Evolutionary conservation across 2,113 vertebrate genomes (phyloP).

Genomic region (Oryzias woworae): DNA sequence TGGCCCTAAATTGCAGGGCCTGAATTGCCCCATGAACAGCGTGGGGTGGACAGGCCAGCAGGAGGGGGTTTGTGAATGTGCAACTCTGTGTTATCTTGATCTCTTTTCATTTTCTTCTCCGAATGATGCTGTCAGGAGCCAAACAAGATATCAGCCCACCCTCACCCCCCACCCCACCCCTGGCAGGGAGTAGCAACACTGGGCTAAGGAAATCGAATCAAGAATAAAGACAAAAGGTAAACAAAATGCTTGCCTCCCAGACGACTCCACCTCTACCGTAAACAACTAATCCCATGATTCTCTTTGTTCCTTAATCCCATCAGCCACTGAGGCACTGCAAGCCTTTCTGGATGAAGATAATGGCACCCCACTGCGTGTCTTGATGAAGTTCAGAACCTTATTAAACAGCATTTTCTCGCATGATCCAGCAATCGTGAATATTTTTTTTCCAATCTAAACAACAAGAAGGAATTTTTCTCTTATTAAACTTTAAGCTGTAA

Average conservation of each 20-base stretch:
- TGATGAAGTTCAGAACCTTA: conserved; percentile 62
- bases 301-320: conserved; percentile 67
- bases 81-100: conserved; percentile 69
- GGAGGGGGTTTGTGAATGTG: conserved; percentile 60
- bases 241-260: conserved; percentile 66
- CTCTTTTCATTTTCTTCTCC: conserved; percentile 76
- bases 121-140: conserved; percentile 74
- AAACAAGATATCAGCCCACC: conserved; percentile 74
- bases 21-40: conserved; percentile 76
- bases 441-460: conserved; percentile 16
- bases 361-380: conserved; percentile 52
- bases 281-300: conserved; percentile 63
- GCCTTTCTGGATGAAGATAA: conserved; percentile 60
- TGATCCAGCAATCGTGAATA: conserved; percentile 15
- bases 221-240: conserved; percentile 63
- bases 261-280: conserved; percentile 27
- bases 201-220: conserved; percentile 57
- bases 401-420: conserved; percentile 46
- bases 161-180: conserved; percentile 20
- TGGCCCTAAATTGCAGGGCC: conserved; percentile 73
- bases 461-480: not conserved
- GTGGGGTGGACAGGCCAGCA: conserved; percentile 69
- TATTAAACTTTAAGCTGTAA: too few relatives aligned
- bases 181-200: conserved; percentile 57
- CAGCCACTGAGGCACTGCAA: conserved; percentile 48